Conservation (phyloP, 2,797 vertebrate genomes). For the Lerista edwardsae region DNA sequence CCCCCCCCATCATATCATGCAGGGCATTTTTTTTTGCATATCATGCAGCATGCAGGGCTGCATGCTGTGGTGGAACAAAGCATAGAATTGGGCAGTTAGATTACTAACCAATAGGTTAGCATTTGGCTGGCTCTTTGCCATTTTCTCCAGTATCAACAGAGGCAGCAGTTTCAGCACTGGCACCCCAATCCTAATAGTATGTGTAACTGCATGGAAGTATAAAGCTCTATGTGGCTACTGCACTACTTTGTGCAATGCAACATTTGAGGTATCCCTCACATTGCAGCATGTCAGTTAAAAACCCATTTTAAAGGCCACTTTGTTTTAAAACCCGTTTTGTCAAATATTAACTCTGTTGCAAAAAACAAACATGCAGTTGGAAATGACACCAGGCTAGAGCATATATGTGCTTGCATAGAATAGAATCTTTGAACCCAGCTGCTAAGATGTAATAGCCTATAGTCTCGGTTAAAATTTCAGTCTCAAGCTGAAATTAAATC, state of each 20-base stretch:
- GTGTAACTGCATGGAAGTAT: background rate
- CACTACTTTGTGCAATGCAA: background rate
- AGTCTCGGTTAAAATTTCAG: background rate
- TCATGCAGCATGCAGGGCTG: too few relatives aligned
- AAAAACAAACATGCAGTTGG: background rate
- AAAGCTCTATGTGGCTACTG: background rate
- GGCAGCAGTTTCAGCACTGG: background rate
- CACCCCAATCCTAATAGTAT: background rate
- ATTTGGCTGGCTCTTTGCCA: too few relatives aligned
- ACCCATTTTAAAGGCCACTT: background rate
- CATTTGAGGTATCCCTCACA: background rate
- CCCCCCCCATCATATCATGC: too few relatives aligned
- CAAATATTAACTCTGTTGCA: background rate
- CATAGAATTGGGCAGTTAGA: too few relatives aligned
- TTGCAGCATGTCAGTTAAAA: background rate
- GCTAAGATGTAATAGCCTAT: background rate
- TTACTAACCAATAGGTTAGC: background rate
- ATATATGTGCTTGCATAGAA: background rate
- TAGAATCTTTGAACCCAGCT: background rate
- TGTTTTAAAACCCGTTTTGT: background rate
- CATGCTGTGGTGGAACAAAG: too few relatives aligned
- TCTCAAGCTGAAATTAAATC: too few relatives aligned
- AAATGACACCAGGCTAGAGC: background rate
- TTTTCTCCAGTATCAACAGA: background rate
- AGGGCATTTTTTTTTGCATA: too few relatives aligned